These are phyloP conservation scores for Lathamus discolor DNA, from an alignment of 2,113 vertebrate species.

Conservation along the genomic window DNA sequence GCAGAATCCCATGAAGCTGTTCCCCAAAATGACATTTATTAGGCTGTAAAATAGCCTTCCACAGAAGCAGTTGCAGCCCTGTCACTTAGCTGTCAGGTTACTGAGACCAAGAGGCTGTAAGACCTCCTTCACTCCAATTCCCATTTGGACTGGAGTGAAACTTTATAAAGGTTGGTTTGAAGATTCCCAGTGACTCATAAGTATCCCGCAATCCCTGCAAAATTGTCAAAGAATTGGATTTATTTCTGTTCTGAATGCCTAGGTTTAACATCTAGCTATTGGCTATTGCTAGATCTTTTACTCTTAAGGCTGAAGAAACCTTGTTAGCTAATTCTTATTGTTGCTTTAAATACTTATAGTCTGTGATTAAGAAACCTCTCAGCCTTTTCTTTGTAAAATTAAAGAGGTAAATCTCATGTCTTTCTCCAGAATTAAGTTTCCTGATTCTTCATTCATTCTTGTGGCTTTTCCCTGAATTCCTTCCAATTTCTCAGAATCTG, in stretches of 20 bases:
- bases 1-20: neutral
- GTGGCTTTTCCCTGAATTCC: neutral
- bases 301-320: neutral
- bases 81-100: neutral
- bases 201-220: neutral
- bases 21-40: neutral
- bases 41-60: conserved; percentile 6
- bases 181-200: neutral
- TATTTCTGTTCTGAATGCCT: neutral
- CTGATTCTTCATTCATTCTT: neutral
- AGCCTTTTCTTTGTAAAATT: neutral
- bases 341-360: neutral
- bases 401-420: neutral
- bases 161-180: neutral
- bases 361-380: neutral
- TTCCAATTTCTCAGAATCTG: neutral
- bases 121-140: neutral
- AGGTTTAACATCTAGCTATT: neutral
- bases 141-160: neutral
- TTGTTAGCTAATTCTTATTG: neutral
- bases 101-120: neutral
- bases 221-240: neutral
- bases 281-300: neutral
- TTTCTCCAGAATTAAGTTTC: neutral
- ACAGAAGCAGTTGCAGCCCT: neutral